Evolutionary conservation across 2,113 vertebrate genomes (phyloP).

Genomic region (Chaenogobius annularis): DNA sequence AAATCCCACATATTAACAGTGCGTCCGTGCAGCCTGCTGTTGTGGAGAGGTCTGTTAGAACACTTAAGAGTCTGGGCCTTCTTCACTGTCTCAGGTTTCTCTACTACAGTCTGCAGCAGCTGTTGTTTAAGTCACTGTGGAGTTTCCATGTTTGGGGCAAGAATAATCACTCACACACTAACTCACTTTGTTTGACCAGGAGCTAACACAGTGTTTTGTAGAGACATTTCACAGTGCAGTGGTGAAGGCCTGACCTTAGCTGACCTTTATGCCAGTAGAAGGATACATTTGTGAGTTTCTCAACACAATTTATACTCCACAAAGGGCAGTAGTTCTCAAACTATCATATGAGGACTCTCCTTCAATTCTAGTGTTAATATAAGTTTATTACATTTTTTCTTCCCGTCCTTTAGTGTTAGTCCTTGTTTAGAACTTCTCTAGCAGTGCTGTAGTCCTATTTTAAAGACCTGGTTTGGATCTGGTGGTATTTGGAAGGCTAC

Average conservation of each 20-base stretch:
- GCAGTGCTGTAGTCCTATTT: too few relatives aligned
- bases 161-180: not conserved
- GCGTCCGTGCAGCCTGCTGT: not conserved
- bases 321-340: too few relatives aligned
- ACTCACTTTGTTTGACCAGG: not conserved
- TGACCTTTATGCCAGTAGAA: not conserved
- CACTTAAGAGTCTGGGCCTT: constrained; percentile 33
- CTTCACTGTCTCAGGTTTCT: constrained; percentile 46
- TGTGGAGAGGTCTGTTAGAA: constrained; percentile 44
- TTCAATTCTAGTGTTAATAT: too few relatives aligned
- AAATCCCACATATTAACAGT: constrained; percentile 12
- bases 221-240: not conserved
- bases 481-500: too few relatives aligned
- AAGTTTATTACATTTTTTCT: too few relatives aligned
- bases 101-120: not conserved
- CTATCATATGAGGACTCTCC: too few relatives aligned
- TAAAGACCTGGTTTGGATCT: too few relatives aligned
- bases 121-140: not conserved
- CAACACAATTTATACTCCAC: too few relatives aligned
- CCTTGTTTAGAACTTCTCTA: too few relatives aligned
- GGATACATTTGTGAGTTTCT: not conserved
- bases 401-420: too few relatives aligned
- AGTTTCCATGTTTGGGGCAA: constrained; percentile 36
- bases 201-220: not conserved
- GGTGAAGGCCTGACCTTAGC: not conserved